Conservation (phyloP, 2,888 invertebrate genomes). For the Drosophila mimica region DNA sequence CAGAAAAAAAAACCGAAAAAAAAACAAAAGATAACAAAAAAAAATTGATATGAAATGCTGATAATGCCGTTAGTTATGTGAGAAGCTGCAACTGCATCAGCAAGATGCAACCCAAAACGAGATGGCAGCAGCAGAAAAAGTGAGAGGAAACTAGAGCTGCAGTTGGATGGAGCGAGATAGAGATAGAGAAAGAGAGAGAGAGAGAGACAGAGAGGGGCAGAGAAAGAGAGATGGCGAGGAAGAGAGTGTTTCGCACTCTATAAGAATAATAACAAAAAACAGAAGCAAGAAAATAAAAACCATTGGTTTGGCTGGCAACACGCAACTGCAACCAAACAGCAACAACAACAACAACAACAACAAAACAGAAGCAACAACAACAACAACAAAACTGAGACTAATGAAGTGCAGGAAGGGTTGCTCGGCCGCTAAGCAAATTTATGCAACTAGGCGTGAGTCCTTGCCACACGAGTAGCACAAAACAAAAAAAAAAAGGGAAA, state of each 20-base stretch:
- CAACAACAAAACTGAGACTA: conserved; percentile 25
- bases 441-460: conserved; percentile 16
- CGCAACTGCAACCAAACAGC: conserved; percentile 13
- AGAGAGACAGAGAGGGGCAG: neutral
- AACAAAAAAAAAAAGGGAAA: neutral
- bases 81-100: conserved; percentile 16
- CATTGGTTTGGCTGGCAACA: conserved; percentile 6
- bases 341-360: neutral
- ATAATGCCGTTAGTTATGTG: conserved; percentile 26
- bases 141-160: conserved; percentile 1
- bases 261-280: conserved; percentile 5
- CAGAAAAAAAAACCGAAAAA: neutral
- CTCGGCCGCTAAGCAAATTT: conserved; percentile 54
- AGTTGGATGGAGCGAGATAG: neutral
- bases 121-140: neutral
- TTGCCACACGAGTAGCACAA: neutral
- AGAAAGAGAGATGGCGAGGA: neutral
- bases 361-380: neutral
- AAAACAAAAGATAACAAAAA: neutral
- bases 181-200: neutral
- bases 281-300: neutral
- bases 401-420: conserved; percentile 59
- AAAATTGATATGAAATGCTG: conserved; percentile 9
- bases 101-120: conserved; percentile 27
- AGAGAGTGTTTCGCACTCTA: conserved; percentile 7